Evolutionary conservation across 2,113 vertebrate genomes (phyloP).

Genomic region (Podarcis muralis): DNA sequence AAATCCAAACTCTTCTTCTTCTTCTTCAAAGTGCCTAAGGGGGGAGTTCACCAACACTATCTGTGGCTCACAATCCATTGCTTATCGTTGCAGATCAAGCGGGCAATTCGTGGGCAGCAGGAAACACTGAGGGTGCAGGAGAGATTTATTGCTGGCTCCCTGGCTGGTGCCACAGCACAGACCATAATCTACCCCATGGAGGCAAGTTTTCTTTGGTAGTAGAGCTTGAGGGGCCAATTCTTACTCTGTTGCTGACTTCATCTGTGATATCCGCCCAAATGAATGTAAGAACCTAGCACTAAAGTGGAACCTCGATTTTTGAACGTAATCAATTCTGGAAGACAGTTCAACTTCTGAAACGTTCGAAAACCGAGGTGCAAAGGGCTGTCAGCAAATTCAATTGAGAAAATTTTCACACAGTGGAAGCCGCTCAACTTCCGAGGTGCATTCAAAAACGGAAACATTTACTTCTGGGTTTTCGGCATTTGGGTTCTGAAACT

Average conservation of each 20-base stretch:
- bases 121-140: constrained; percentile 81
- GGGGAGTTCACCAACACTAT: not conserved
- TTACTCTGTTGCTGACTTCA: not conserved
- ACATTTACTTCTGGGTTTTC: too few relatives aligned
- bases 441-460: too few relatives aligned
- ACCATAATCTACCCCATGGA: constrained; percentile 91
- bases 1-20: too few relatives aligned
- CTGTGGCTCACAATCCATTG: not conserved
- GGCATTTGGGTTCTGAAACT: too few relatives aligned
- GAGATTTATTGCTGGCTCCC: constrained; percentile 85
- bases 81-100: constrained; percentile 80
- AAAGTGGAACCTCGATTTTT: too few relatives aligned
- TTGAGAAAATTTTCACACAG: too few relatives aligned
- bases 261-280: not conserved
- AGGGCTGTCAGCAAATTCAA: too few relatives aligned
- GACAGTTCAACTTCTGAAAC: too few relatives aligned
- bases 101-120: constrained; percentile 79
- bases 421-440: too few relatives aligned
- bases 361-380: too few relatives aligned
- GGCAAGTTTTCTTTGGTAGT: constrained; percentile 71
- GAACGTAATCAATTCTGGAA: too few relatives aligned
- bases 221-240: not conserved
- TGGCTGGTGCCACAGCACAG: constrained; percentile 89
- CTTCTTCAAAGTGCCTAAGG: not conserved
- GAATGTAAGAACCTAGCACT: not conserved